Conservation (phyloP, 2,888 invertebrate genomes). For the Merodon equestris region DNA sequence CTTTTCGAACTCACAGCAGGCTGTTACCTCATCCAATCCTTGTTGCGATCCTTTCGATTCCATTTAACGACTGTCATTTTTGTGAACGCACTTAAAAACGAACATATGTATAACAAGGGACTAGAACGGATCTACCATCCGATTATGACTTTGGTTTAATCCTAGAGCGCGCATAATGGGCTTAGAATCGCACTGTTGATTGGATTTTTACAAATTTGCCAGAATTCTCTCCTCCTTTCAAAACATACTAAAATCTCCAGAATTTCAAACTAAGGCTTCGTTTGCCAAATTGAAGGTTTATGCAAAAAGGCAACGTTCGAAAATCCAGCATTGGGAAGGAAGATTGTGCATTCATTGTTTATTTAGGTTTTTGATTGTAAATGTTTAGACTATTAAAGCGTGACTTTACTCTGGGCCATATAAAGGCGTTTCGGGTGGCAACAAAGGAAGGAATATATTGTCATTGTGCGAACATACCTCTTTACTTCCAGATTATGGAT, state of each 20-base stretch:
- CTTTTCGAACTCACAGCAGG: constrained; percentile 42
- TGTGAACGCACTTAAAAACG: constrained; percentile 54
- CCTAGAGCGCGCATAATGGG: constrained; percentile 60
- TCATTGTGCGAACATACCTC: too few relatives aligned
- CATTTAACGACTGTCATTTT: constrained; percentile 75
- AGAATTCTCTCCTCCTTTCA: constrained; percentile 63
- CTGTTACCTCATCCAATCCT: constrained; percentile 35
- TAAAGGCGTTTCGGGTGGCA: too few relatives aligned
- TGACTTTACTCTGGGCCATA: too few relatives aligned
- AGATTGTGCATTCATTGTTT: constrained; percentile 45
- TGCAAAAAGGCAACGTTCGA: constrained; percentile 19
- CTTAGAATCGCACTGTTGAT: constrained; percentile 54
- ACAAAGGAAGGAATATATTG: too few relatives aligned
- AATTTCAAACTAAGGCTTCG: constrained; percentile 18
- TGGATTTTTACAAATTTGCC: constrained; percentile 66
- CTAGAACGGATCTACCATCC: constrained; percentile 36
- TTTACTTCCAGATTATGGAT: too few relatives aligned
- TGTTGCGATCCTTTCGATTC: constrained; percentile 75
- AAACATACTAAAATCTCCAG: constrained; percentile 29
- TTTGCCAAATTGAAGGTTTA: constrained; percentile 19
- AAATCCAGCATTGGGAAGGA: constrained; percentile 19
- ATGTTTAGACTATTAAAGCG: constrained; percentile 55
- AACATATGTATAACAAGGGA: constrained; percentile 19
- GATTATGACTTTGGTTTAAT: constrained; percentile 67
- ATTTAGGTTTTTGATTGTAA: constrained; percentile 56